Conservation (phyloP, 2,888 invertebrate genomes). For the Sylvicola fuscatus region DNA sequence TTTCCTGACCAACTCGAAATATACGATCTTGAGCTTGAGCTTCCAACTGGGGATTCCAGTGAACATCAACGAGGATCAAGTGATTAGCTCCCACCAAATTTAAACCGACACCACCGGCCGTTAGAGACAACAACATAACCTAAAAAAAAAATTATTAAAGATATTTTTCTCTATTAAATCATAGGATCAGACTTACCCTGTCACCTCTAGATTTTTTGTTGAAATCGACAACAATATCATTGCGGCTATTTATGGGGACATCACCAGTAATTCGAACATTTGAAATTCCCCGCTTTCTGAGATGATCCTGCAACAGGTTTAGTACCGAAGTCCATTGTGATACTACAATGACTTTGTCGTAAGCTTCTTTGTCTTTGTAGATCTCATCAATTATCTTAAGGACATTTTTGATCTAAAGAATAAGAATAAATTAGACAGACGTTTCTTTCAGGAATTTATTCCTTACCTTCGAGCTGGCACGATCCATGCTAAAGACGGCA, state of each 20-base stretch:
- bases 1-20: constrained; percentile 75
- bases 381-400: constrained; percentile 27
- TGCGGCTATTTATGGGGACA: constrained; percentile 50
- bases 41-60: constrained; percentile 96
- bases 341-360: constrained; percentile 64
- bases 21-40: constrained; percentile 87
- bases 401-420: constrained; percentile 31
- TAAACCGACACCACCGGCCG: constrained; percentile 87
- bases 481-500: constrained; percentile 42
- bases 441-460: background rate
- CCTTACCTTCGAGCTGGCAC: constrained; percentile 41
- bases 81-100: constrained; percentile 88
- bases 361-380: too few relatives aligned
- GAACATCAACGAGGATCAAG: constrained; percentile 72
- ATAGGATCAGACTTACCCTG: constrained; percentile 22
- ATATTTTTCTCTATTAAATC: constrained; percentile 7
- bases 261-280: constrained; percentile 53
- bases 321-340: constrained; percentile 86
- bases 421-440: constrained; percentile 8
- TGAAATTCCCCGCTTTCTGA: constrained; percentile 30
- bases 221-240: constrained; percentile 45
- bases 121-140: constrained; percentile 67
- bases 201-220: constrained; percentile 38
- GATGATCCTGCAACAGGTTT: constrained; percentile 42
- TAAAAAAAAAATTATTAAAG: constrained; percentile 14